These are phyloP conservation scores for Melipona quadrifasciata DNA, from an alignment of 1,140 invertebrate species.

Conservation along the genomic window DNA sequence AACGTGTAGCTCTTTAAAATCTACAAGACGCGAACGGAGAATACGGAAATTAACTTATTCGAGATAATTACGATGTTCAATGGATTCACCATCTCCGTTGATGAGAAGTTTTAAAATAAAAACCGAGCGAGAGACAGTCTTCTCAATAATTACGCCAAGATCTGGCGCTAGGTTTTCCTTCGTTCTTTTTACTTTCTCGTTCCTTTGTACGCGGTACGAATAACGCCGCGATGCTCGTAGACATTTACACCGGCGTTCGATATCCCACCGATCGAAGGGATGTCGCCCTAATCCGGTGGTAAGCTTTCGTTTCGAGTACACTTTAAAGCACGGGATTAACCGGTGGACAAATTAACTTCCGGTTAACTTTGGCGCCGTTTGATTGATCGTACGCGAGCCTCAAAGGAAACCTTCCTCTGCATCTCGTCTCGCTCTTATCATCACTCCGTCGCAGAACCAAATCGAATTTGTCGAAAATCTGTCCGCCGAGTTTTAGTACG, in stretches of 20 bases:
- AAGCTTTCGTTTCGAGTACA: conserved; percentile 60
- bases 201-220: background rate
- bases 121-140: background rate
- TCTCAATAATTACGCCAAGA: no score
- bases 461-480: background rate
- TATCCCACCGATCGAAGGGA: conserved; percentile 45
- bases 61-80: no score
- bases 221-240: background rate
- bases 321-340: conserved; percentile 54
- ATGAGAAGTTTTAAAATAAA: background rate
- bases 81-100: no score
- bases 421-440: no score
- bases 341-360: conserved; percentile 54
- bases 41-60: no score
- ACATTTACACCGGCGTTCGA: conserved; percentile 38
- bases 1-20: no score
- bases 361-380: conserved; percentile 40
- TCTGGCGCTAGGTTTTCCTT: background rate
- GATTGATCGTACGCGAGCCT: conserved; percentile 30
- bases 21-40: no score
- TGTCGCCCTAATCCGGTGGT: conserved; percentile 51
- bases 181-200: background rate
- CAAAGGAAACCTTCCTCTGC: background rate
- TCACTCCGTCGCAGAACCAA: background rate
- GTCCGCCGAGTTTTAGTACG: no score